Percentiles rank a stretch among this genome's conserved stretches.
Conservation (phyloP, 2,113 vertebrate genomes). For the Cranoglanis bouderius region DNA sequence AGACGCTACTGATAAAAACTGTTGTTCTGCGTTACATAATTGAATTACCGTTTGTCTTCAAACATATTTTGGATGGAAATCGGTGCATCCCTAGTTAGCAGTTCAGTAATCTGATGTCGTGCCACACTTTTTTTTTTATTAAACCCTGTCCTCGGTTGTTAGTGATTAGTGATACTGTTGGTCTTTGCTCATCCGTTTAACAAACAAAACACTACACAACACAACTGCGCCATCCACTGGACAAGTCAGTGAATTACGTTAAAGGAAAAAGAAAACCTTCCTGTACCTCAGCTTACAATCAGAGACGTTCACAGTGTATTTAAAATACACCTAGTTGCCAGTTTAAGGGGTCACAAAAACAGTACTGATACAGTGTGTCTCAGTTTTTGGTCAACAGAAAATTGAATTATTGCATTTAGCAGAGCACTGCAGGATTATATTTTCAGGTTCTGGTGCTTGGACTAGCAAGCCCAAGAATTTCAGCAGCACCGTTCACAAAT, state of each 20-base stretch:
- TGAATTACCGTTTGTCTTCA: background rate
- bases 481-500: background rate
- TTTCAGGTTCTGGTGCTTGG: background rate
- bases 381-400: slow-evolving; percentile 11
- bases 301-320: background rate
- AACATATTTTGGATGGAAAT: background rate
- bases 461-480: background rate
- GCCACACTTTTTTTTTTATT: background rate
- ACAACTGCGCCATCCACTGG: slow-evolving; percentile 48
- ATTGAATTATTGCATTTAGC: slow-evolving; percentile 18
- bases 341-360: background rate
- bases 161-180: background rate
- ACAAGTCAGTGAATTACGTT: slow-evolving; percentile 18
- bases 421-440: background rate
- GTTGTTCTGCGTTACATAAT: background rate
- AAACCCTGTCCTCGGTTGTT: background rate
- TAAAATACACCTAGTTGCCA: background rate
- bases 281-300: background rate
- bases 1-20: background rate
- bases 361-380: background rate
- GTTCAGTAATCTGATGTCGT: background rate
- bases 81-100: background rate
- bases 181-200: background rate
- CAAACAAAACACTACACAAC: background rate
- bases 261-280: background rate